Percentiles rank a stretch among this genome's conserved stretches.
phyloP scores from a whole-genome alignment of 2,113 vertebrate genomes.

The Pollimyrus isidori region DNA sequence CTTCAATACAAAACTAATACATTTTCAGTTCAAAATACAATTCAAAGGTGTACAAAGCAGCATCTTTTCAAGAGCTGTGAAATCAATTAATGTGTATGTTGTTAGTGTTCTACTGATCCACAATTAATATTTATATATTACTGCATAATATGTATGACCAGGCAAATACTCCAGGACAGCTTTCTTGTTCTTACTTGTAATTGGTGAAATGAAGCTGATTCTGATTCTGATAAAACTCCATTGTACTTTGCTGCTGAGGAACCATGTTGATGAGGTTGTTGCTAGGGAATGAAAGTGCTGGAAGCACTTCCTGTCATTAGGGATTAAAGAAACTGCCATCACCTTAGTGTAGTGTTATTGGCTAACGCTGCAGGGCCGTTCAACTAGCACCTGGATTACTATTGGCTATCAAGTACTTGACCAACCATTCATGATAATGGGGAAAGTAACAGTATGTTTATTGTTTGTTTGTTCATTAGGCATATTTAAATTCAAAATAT shows the following conservation, averaged over 20 bases:
- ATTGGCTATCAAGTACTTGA: not conserved
- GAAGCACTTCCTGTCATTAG: not conserved
- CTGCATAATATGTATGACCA: not conserved
- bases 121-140: not conserved
- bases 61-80: not conserved
- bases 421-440: not conserved
- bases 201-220: not conserved
- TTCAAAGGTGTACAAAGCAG: not conserved
- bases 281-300: not conserved
- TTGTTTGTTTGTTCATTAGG: not conserved
- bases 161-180: not conserved
- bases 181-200: not conserved
- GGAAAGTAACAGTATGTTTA: not conserved
- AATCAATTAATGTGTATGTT: not conserved
- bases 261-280: not conserved
- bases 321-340: conserved; percentile 5
- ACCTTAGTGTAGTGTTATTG: not conserved
- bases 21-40: not conserved
- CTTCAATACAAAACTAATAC: not conserved
- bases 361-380: not conserved
- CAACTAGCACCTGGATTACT: not conserved
- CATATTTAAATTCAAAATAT: not conserved
- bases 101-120: not conserved
- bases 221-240: not conserved
- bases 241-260: not conserved